A percentile compares a stretch with the other conserved stretches of the same genome.
phyloP scores from a whole-genome alignment of 2,888 invertebrate species.

The Caenorhabditis macrosperma region DNA sequence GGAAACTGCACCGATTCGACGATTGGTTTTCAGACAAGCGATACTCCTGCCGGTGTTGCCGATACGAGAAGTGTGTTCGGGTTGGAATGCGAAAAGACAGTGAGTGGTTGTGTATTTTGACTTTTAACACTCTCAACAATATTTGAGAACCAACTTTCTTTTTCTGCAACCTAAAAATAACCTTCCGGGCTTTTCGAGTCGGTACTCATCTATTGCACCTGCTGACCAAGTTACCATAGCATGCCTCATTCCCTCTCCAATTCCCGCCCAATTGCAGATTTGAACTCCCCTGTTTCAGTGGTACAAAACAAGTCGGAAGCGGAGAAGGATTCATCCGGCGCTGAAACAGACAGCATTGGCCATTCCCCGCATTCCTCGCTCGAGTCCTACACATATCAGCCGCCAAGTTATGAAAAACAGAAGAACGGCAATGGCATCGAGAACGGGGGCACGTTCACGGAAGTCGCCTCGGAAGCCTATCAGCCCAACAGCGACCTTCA shows the following conservation, averaged over 20 bases:
- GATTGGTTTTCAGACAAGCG: slow-evolving; percentile 58
- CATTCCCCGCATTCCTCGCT: slow-evolving; percentile 52
- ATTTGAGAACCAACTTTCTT: slow-evolving; percentile 7
- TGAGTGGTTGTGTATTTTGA: slow-evolving; percentile 43
- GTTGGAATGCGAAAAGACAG: slow-evolving; percentile 64
- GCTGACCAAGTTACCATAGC: slow-evolving; percentile 29
- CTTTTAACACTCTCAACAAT: slow-evolving; percentile 37
- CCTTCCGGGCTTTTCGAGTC: no score
- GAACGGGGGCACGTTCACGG: not conserved
- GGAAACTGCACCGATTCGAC: slow-evolving; percentile 16
- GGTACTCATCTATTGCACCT: slow-evolving; percentile 16
- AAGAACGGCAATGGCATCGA: slow-evolving; percentile 1
- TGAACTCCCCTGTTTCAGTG: slow-evolving; percentile 58
- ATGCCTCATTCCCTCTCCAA: slow-evolving; percentile 30
- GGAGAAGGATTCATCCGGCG: slow-evolving; percentile 47
- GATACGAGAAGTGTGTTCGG: slow-evolving; percentile 60
- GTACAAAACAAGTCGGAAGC: slow-evolving; percentile 56
- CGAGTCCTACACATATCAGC: slow-evolving; percentile 34
- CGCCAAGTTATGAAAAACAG: slow-evolving; percentile 18
- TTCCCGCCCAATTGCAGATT: slow-evolving; percentile 52
- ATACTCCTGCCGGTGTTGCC: slow-evolving; percentile 64
- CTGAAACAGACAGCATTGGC: slow-evolving; percentile 44
- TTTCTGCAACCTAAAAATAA: slow-evolving; percentile 27
- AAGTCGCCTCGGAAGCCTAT: slow-evolving; percentile 47
- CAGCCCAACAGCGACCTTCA: slow-evolving; percentile 45